Base-by-base conservation (phyloP, 2,797 vertebrate genomes). In the Typhlichthys eigenmanni region DNA sequence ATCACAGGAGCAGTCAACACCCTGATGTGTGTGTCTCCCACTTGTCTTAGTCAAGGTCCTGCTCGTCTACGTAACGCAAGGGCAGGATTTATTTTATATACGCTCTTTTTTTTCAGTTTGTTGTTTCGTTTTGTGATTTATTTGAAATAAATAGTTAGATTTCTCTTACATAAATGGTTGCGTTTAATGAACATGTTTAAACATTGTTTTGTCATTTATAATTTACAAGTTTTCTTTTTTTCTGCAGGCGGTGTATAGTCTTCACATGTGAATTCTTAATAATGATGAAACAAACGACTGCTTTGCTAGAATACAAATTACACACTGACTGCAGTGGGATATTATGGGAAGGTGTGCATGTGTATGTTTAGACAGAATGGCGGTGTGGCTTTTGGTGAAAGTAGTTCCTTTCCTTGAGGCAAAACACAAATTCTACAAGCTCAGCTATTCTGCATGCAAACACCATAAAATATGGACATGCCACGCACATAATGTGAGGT, bases 101-200 rank as follows among this genome's bases (percentile, higher is more conserved):
- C 12, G 3, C 3, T 24, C 3, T 24, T 24, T 24, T 24, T 24
- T 24, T 24, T 24, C 24, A 3, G 24, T 63, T 11, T 47, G 71
- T 34, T 66, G 55, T 11, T 66, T 65, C 86, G 79, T 80, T 50
- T 83, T 62, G 75, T 86, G 83, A 89, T 91, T 90, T 90, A 86
- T 85, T 90, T 88, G 85, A 88, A 90, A 90, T 84, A 92, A 92
- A 92, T 92, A 92, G 89, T 80, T 58, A 73, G 72, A 69, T 83
- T 87, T 86, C 79, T 71, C 65, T 78, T 68, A 64, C 75, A 84
- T 63, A 85, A 82, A 87, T 84, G 61, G 71, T 87, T 87, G 87
- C 87, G 88, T 92, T 90, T 92, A 92, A 92, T 92, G 88, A 93
- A 93, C 89, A 91, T 88, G 88, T 91, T 91, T 88, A 89, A 88